phyloP scores from a whole-genome alignment of 2,113 vertebrate species.

The Ceuthmochares aereus region DNA sequence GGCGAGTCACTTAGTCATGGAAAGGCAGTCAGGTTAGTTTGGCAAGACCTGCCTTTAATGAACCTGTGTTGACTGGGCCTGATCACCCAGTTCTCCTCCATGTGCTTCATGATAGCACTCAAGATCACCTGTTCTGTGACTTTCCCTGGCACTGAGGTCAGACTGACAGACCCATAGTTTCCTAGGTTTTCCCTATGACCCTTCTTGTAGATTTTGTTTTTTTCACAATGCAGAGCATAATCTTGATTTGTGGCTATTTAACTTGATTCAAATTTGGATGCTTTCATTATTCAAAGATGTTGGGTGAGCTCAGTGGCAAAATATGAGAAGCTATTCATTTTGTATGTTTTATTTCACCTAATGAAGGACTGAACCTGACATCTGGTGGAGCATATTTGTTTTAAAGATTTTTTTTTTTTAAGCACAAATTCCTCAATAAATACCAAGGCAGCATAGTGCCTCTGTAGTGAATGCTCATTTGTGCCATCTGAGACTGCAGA shows the following conservation, averaged over 20 bases:
- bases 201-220: not conserved
- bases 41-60: no score
- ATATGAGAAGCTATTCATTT: not conserved
- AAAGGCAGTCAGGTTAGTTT: no score
- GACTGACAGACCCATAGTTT: no score
- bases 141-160: no score
- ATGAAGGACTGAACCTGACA: not conserved
- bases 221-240: not conserved
- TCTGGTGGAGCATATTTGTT: not conserved
- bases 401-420: not conserved
- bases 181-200: no score
- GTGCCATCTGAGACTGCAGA: not conserved
- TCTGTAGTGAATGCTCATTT: not conserved
- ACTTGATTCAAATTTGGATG: not conserved
- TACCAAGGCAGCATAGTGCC: not conserved
- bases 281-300: not conserved
- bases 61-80: no score
- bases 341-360: not conserved
- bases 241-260: not conserved
- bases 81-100: no score
- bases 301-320: not conserved
- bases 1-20: no score
- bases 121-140: no score
- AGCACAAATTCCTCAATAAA: not conserved
- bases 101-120: no score